Percentiles rank a stretch among this genome's conserved stretches.
Evolutionary conservation across 2,797 vertebrate species (phyloP).

Genomic region (Dromococcyx pavoninus): DNA sequence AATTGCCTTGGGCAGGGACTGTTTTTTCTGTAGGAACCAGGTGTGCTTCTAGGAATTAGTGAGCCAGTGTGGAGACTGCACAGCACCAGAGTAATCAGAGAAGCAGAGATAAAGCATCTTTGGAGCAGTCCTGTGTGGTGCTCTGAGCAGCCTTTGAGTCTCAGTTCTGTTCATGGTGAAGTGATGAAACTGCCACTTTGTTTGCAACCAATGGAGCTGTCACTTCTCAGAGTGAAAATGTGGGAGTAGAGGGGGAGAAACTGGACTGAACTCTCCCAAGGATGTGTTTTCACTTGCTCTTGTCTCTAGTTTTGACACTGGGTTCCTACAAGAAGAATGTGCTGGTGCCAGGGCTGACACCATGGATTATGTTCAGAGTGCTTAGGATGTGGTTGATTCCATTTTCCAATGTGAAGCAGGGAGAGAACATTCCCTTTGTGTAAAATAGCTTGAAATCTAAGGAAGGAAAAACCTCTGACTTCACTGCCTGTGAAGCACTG

Average conservation of each 20-base stretch:
- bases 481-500: not conserved
- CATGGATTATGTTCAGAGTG: not conserved
- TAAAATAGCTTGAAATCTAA: not conserved
- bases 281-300: not conserved
- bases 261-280: not conserved
- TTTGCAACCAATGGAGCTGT: not conserved
- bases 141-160: accelerated
- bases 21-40: not conserved
- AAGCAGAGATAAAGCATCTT: accelerated
- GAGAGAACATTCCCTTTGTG: not conserved
- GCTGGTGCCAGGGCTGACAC: not conserved
- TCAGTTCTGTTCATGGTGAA: accelerated
- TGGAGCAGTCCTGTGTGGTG: accelerated
- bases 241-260: not conserved
- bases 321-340: not conserved
- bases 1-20: not conserved
- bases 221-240: not conserved
- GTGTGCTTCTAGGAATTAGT: not conserved
- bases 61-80: not conserved
- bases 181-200: not conserved
- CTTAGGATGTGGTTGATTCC: not conserved
- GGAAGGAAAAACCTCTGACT: not conserved
- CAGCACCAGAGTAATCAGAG: no score
- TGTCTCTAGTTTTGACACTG: not conserved
- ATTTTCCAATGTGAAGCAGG: not conserved